These are phyloP conservation scores for Cavia aperea DNA, from an alignment of 2,113 vertebrate genomes.

Conservation along the genomic window DNA sequence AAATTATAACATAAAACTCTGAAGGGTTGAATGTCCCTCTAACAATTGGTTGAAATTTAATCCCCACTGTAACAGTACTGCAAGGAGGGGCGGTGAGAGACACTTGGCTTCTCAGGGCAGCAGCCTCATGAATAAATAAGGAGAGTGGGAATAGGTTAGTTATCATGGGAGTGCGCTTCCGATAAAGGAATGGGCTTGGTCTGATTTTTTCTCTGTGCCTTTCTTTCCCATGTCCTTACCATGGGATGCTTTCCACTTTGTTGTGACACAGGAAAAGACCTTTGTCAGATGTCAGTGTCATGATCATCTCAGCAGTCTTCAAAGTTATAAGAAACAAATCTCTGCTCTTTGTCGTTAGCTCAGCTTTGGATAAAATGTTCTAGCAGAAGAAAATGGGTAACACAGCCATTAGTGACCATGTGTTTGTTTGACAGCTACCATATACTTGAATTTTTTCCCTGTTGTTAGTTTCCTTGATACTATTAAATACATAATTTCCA, in stretches of 20 bases:
- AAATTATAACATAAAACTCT: neutral
- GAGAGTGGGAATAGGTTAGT: neutral
- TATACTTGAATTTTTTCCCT: neutral
- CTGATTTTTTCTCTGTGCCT: neutral
- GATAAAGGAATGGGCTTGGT: neutral
- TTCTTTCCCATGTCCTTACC: neutral
- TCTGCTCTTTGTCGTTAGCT: neutral
- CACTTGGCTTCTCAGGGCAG: neutral
- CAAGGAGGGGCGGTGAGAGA: neutral
- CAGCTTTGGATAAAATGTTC: neutral
- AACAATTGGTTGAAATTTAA: neutral
- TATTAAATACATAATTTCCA: neutral
- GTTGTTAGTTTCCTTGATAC: neutral
- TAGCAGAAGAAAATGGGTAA: neutral
- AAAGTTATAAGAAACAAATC: neutral
- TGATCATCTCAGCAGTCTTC: neutral
- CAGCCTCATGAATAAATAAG: constrained; percentile 5
- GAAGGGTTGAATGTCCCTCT: neutral
- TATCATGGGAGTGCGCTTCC: neutral
- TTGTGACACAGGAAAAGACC: neutral
- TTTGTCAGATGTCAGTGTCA: accelerated
- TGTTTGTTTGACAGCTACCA: neutral
- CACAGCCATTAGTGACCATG: neutral
- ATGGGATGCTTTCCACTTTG: neutral
- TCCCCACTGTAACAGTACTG: neutral